These are phyloP conservation scores for Fopius arisanus DNA, from an alignment of 1,140 invertebrate genomes.

Conservation along the genomic window DNA sequence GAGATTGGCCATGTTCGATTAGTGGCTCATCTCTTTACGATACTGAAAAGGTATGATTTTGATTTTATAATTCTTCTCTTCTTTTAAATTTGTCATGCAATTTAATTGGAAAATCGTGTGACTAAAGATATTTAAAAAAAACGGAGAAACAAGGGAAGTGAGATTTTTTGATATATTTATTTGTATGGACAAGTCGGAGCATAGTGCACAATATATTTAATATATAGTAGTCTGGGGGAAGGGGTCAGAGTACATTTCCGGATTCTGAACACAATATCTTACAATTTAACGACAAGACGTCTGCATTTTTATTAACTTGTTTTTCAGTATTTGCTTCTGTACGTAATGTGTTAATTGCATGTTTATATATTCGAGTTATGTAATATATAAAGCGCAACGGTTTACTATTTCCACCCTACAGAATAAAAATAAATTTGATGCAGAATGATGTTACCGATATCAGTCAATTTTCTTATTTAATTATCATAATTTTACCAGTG, in stretches of 20 bases:
- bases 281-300: conserved; percentile 63
- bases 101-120: no score
- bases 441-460: conserved; percentile 48
- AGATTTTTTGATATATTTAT: conserved; percentile 62
- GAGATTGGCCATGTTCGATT: no score
- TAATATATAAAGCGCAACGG: conserved; percentile 61
- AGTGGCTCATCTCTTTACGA: no score
- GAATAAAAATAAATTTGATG: conserved; percentile 48
- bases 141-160: no score
- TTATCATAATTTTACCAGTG: conserved; percentile 25
- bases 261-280: conserved; percentile 64
- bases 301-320: conserved; percentile 43
- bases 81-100: no score
- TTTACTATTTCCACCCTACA: conserved; percentile 58
- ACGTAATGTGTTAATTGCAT: conserved; percentile 45
- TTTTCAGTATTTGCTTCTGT: conserved; percentile 53
- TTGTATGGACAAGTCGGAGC: conserved; percentile 63
- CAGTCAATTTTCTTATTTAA: conserved; percentile 53
- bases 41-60: no score
- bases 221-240: conserved; percentile 60
- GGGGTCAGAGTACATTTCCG: conserved; percentile 62
- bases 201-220: conserved; percentile 62
- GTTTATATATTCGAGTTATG: conserved; percentile 56
- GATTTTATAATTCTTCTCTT: no score
- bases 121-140: no score